Evolutionary conservation across 2,113 vertebrate species (phyloP).

Genomic region (Genyomyrus donnyi): DNA sequence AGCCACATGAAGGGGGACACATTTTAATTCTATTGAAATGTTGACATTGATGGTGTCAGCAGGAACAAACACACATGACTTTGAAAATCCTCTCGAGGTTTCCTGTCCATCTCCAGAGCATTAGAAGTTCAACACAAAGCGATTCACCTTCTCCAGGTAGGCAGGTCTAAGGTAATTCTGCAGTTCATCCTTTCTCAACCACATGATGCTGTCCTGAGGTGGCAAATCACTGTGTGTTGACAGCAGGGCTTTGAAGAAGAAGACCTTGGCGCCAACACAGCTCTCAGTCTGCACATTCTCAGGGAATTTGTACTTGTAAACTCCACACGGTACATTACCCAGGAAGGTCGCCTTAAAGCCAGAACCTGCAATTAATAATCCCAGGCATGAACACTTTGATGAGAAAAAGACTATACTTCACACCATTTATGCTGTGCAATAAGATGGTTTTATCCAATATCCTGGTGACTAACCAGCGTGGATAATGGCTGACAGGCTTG

Average conservation of each 20-base stretch:
- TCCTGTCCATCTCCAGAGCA: not conserved
- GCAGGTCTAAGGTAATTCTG: conserved; percentile 71
- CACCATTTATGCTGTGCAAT: not conserved
- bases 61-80: not conserved
- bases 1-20: not conserved
- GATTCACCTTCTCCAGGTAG: conserved; percentile 75
- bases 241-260: conserved; percentile 94
- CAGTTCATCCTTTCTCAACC: conserved; percentile 80
- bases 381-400: not conserved
- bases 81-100: not conserved
- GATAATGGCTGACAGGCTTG: not conserved
- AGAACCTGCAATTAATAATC: conserved; percentile 52
- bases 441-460: not conserved
- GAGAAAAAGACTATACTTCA: not conserved
- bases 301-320: conserved; percentile 93
- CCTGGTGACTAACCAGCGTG: not conserved
- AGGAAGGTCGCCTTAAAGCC: conserved; percentile 72
- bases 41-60: not conserved
- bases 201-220: conserved; percentile 52
- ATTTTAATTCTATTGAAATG: not conserved
- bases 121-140: conserved; percentile 72
- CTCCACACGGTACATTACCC: conserved; percentile 83
- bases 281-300: conserved; percentile 61
- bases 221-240: conserved; percentile 43
- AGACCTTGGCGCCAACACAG: conserved; percentile 74